Percentiles rank a stretch among this genome's conserved stretches.
Conservation (phyloP, 2,888 invertebrate genomes). For the Chrysolina americana region DNA sequence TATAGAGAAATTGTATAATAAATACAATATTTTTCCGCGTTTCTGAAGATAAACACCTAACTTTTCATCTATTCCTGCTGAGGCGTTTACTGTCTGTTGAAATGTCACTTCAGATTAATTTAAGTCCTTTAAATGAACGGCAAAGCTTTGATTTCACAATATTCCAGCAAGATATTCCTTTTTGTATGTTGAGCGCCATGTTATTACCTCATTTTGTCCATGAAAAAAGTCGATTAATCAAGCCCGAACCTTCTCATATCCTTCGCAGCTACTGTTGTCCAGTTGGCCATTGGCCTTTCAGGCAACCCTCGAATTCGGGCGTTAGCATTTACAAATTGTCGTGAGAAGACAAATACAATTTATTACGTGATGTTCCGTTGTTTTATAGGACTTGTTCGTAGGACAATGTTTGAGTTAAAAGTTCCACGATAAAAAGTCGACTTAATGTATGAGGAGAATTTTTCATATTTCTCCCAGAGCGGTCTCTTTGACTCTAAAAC, state of each 20-base stretch:
- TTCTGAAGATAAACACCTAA: too few species aligned
- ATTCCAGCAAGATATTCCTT: too few species aligned
- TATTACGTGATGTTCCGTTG: conserved; percentile 55
- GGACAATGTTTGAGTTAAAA: conserved; percentile 47
- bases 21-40: too few species aligned
- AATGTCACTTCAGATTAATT: too few species aligned
- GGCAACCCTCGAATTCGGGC: conserved; percentile 32
- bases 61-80: too few species aligned
- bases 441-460: conserved; percentile 47
- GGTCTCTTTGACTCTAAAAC: conserved; percentile 34
- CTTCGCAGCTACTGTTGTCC: conserved; percentile 6
- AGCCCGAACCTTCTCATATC: not conserved
- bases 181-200: not conserved
- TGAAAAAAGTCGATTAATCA: not conserved
- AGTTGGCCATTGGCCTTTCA: conserved; percentile 22
- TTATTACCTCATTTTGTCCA: not conserved
- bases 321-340: conserved; percentile 56
- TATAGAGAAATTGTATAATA: too few species aligned
- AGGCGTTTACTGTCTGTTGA: too few species aligned
- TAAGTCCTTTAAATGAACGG: too few species aligned
- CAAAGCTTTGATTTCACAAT: too few species aligned
- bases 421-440: conserved; percentile 48
- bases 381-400: conserved; percentile 47
- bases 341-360: conserved; percentile 56
- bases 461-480: conserved; percentile 47